These are phyloP conservation scores for Zosterops hypoxanthus DNA, from an alignment of 2,113 vertebrate genomes.

Conservation along the genomic window DNA sequence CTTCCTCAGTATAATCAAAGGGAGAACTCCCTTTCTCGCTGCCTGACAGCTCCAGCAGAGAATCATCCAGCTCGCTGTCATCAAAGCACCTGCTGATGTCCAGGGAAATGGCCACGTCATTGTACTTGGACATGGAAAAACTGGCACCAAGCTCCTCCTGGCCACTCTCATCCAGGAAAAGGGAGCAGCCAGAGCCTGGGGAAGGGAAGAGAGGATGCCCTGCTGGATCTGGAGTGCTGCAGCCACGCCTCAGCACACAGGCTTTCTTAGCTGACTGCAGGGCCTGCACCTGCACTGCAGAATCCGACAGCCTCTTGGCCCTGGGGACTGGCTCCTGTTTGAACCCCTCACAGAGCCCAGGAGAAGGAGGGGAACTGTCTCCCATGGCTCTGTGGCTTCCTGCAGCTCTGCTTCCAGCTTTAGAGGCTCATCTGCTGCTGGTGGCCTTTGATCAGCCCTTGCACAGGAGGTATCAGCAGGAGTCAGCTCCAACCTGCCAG, in stretches of 20 bases:
- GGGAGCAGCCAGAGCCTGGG: constrained; percentile 20
- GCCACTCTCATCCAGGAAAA: not conserved
- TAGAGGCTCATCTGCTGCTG: not conserved
- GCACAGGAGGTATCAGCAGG: constrained; percentile 22
- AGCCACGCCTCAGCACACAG: not conserved
- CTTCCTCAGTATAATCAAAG: constrained; percentile 66
- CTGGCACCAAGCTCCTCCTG: not conserved
- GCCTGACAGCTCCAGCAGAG: constrained; percentile 68
- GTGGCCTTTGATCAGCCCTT: not conserved
- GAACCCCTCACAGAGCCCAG: not conserved
- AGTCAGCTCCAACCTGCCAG: constrained; percentile 61
- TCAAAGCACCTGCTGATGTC: not conserved
- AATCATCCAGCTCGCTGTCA: constrained; percentile 62
- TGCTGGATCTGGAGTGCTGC: not conserved
- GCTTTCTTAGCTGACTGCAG: constrained; percentile 8
- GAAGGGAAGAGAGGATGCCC: not conserved
- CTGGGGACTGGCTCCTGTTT: not conserved
- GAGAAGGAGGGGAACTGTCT: not conserved
- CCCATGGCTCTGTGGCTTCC: constrained; percentile 23
- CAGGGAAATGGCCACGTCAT: constrained; percentile 33
- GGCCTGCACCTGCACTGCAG: not conserved
- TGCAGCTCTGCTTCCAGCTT: not conserved
- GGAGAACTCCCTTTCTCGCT: constrained; percentile 62
- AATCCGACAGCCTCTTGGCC: constrained; percentile 16
- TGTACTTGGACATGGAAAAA: not conserved